Evolutionary conservation across 2,888 invertebrate species (phyloP).

Genomic region (Linnaemya vulpina): DNA sequence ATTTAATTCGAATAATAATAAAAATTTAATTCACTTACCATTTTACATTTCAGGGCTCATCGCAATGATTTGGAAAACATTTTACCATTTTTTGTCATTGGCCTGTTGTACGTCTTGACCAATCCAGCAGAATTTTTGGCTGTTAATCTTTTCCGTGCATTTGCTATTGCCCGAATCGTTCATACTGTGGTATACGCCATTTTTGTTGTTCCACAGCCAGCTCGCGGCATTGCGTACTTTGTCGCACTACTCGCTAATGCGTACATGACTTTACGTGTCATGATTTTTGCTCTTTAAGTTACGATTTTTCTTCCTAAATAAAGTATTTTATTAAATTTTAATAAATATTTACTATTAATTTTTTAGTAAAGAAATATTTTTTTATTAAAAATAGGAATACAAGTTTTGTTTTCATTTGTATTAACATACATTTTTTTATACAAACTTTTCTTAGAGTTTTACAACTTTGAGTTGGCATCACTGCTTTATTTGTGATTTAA

Average conservation of each 20-base stretch:
- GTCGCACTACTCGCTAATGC: constrained; percentile 82
- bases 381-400: background rate
- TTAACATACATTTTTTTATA: no score
- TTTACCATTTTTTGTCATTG: constrained; percentile 84
- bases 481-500: no score
- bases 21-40: background rate
- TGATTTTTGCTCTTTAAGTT: constrained; percentile 75
- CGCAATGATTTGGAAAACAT: constrained; percentile 87
- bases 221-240: constrained; percentile 83
- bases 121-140: constrained; percentile 84
- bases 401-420: no score
- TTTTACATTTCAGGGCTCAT: constrained; percentile 84
- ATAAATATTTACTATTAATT: constrained; percentile 3
- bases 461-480: no score
- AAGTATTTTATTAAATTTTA: background rate
- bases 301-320: background rate
- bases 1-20: background rate
- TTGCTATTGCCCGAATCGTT: constrained; percentile 83
- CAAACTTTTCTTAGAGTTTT: no score
- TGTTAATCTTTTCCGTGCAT: constrained; percentile 84
- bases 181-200: constrained; percentile 86
- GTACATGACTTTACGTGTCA: constrained; percentile 83
- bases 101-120: constrained; percentile 84
- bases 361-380: background rate
- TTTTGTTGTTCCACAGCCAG: constrained; percentile 84